Percentiles rank a stretch among this genome's conserved stretches.
Evolutionary conservation across 1,140 invertebrate genomes (phyloP).

Genomic region (Nephila pilipes): DNA sequence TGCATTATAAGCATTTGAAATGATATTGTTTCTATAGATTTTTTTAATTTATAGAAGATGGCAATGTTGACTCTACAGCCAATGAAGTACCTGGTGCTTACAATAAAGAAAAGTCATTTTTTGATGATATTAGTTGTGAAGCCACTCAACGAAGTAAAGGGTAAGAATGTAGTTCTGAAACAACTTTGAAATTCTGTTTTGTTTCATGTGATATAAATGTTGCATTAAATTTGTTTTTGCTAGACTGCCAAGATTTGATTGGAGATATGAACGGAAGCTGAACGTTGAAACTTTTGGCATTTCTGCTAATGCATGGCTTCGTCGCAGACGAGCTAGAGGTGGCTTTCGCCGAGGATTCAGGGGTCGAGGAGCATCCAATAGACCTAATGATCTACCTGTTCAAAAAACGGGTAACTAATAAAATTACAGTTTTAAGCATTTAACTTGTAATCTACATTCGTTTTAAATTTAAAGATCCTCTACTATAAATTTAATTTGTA

Average conservation of each 20-base stretch:
- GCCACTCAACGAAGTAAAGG: constrained; percentile 94
- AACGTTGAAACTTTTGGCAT: constrained; percentile 99
- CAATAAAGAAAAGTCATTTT: constrained; percentile 98
- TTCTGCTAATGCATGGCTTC: constrained; percentile 38
- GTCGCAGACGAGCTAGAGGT: constrained; percentile 57
- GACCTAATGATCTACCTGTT: neutral
- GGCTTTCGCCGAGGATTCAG: constrained; percentile 59
- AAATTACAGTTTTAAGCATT: too few relatives aligned
- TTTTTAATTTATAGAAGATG: constrained; percentile 35
- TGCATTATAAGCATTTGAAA: too few relatives aligned
- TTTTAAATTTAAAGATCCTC: too few relatives aligned
- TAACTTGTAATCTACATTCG: too few relatives aligned
- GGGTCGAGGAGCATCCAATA: constrained; percentile 33
- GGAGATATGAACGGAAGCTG: constrained; percentile 97
- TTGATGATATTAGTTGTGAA: constrained; percentile 99
- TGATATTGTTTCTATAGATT: too few relatives aligned
- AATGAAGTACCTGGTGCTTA: constrained; percentile 83
- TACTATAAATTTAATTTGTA: too few relatives aligned
- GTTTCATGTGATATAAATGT: constrained; percentile 72
- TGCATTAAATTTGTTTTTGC: constrained; percentile 77
- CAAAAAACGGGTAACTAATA: constrained; percentile 51
- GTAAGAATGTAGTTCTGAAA: constrained; percentile 80
- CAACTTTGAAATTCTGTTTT: neutral
- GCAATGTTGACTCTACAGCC: neutral
- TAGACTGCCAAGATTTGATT: constrained; percentile 91